These are phyloP conservation scores for Melanaphis sacchari DNA, from an alignment of 1,140 invertebrate genomes.

Conservation along the genomic window DNA sequence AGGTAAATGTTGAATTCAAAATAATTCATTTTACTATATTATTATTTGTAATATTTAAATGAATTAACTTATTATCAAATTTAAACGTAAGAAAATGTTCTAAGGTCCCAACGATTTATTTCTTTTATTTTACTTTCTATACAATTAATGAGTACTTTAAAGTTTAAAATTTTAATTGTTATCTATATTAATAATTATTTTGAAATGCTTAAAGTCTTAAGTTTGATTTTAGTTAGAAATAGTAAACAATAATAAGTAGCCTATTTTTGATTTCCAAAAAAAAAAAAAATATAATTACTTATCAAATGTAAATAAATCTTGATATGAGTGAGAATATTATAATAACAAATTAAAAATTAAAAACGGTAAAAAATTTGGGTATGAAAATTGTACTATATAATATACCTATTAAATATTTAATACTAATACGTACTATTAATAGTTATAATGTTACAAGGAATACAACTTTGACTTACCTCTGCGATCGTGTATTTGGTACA, in stretches of 20 bases:
- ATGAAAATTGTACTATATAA: background rate
- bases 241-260: background rate
- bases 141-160: no score
- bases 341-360: background rate
- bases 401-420: background rate
- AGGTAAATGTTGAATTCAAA: no score
- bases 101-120: no score
- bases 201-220: no score
- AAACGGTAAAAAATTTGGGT: background rate
- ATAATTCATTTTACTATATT: no score
- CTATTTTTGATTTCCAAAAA: background rate
- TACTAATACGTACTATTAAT: background rate
- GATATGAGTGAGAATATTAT: background rate
- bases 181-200: background rate
- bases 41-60: no score
- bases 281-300: background rate
- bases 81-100: no score
- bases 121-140: no score
- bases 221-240: background rate
- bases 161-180: background rate
- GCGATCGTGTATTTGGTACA: conserved; percentile 51
- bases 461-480: background rate
- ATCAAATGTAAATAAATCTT: background rate
- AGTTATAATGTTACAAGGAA: background rate
- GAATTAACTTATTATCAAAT: no score